phyloP scores from a whole-genome alignment of 2,888 invertebrate genomes.

The Orthonychiurus folsomi region DNA sequence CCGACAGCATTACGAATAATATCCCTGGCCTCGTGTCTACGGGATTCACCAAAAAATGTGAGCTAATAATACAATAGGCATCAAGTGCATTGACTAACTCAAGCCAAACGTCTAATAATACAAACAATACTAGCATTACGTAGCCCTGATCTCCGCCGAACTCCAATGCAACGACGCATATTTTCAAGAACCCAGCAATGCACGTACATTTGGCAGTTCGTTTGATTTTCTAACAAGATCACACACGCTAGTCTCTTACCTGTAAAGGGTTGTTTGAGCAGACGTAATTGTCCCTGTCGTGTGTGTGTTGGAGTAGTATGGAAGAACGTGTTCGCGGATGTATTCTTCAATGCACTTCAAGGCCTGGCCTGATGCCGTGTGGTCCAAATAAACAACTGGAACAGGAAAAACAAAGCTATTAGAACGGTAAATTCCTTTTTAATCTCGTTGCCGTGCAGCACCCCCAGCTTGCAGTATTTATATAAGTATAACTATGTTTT shows the following conservation, averaged over 20 bases:
- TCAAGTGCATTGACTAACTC: neutral
- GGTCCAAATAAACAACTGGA: constrained; percentile 78
- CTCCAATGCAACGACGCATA: neutral
- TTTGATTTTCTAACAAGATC: no score
- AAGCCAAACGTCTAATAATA: no score
- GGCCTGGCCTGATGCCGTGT: constrained; percentile 73
- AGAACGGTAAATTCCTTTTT: neutral
- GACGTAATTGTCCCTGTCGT: constrained; percentile 75
- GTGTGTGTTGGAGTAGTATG: constrained; percentile 73
- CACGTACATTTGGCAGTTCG: no score
- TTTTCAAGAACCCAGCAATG: no score
- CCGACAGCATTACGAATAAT: constrained; percentile 69
- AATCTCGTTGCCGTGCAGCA: no score
- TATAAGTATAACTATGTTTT: no score
- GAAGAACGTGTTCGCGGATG: constrained; percentile 65
- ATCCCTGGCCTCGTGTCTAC: constrained; percentile 68
- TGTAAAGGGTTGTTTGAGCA: constrained; percentile 74
- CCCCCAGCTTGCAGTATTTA: no score
- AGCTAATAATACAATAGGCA: no score
- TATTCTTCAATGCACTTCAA: constrained; percentile 78
- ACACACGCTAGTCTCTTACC: constrained; percentile 52
- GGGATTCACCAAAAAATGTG: neutral
- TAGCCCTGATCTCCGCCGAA: no score
- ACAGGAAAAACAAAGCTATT: constrained; percentile 34
- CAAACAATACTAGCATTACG: no score